A percentile compares a stretch with the other conserved stretches of the same genome.
Evolutionary conservation across 92 coral and sea anemone species (phyloP).

Genomic region (Porites divaricata): DNA sequence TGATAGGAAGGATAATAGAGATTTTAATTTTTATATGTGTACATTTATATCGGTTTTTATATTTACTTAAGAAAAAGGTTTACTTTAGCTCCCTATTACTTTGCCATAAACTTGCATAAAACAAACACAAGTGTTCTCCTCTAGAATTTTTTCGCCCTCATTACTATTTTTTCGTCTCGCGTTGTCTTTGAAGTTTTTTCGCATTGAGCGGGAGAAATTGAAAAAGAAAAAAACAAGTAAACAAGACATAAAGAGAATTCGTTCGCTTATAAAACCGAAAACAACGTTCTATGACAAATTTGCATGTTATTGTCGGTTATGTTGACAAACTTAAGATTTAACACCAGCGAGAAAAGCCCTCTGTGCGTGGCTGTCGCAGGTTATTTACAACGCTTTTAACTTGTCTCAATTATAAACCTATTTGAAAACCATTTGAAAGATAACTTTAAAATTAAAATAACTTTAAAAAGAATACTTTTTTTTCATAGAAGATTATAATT

Average conservation of each 20-base stretch:
- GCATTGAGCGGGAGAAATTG: too few species aligned
- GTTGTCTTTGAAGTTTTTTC: too few species aligned
- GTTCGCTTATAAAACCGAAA: too few species aligned
- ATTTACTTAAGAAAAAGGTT: constrained; percentile 35
- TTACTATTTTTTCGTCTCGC: not conserved
- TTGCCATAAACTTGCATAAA: not conserved
- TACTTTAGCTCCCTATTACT: not conserved
- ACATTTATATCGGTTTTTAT: too few species aligned
- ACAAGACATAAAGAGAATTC: too few species aligned
- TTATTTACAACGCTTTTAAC: not conserved
- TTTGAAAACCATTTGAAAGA: too few species aligned
- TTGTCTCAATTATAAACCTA: not conserved
- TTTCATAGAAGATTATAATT: too few species aligned
- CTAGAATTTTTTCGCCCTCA: not conserved
- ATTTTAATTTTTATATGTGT: not conserved
- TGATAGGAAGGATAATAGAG: not conserved
- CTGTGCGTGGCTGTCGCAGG: not conserved
- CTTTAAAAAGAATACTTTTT: not conserved
- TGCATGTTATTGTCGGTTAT: not conserved
- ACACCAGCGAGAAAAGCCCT: not conserved
- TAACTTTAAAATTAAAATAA: not conserved
- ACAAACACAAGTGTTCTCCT: not conserved
- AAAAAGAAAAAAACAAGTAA: too few species aligned
- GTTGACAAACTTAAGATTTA: not conserved
- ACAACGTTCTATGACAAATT: not conserved